Evolutionary conservation across 1,140 invertebrate species (phyloP), one percentile per base, ranked within the genome.

Genomic region (Drosophila jambulina): DNA sequence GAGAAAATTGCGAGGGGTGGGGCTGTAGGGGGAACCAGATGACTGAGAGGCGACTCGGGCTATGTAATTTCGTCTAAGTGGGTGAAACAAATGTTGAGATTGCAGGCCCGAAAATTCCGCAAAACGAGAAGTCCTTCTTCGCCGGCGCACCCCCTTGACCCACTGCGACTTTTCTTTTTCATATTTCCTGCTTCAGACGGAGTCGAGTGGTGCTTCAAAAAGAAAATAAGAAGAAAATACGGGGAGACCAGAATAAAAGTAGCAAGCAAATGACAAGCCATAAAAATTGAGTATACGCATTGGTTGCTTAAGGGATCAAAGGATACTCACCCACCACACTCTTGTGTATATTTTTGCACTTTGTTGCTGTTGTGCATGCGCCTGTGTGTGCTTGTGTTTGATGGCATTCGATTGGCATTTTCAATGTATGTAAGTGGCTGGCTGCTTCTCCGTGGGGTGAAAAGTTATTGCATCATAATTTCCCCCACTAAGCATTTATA

Each of bases 221-320:
- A 59, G 19, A 54, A 58, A 38, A 27, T 17, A 36, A 15, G 56
- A 32, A 23, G 25, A 40, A 42, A 19, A 23, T 15, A n/a, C 32
- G 21, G 19, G 54, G 17, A 29, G 48, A 15, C 32, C 19, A 38
- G n/a, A 38, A 45, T 36, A 40, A 48, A 36, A 67, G 43, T 38
- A 48, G 27, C 29, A 60, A 34, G 63, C 80, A 80, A 88, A 88
- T 80, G 83, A 88, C 84, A 88, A 87, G 82, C 83, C 72, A 83
- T 87, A 87, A 87, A 87, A 87, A 88, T 88, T 86, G 80, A 88
- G 84, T 83, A 80, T 87, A 83, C 83, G 84, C 80, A 87, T 69
- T 87, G 84, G 70, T 83, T 83, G 69, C 83, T 88, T 78, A 88
- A 80, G 69, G 80, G 83, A 83, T 87, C 83, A 87, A 68, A 59